A percentile compares a stretch with the other conserved stretches of the same genome.
These are phyloP conservation scores for Cherax quadricarinatus DNA, from an alignment of 1,140 invertebrate species.

Conservation along the genomic window DNA sequence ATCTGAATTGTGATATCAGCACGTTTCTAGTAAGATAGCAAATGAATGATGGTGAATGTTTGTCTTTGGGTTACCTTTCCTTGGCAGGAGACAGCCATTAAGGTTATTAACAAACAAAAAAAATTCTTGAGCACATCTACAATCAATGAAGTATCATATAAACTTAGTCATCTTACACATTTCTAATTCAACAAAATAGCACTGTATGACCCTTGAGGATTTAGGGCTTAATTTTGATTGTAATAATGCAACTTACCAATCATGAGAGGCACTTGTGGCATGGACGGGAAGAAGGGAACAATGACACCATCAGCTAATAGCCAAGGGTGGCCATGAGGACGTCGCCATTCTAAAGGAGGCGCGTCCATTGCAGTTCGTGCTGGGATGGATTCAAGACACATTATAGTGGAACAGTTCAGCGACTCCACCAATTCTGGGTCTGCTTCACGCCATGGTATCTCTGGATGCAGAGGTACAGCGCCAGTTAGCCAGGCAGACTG, in stretches of 20 bases:
- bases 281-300: constrained; percentile 63
- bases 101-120: too few relatives aligned
- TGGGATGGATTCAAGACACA: constrained; percentile 41
- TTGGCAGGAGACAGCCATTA: too few relatives aligned
- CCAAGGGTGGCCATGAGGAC: constrained; percentile 53
- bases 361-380: constrained; percentile 52
- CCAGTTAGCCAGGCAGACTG: constrained; percentile 74
- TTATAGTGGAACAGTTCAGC: constrained; percentile 56
- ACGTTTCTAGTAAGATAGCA: too few relatives aligned
- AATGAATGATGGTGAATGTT: too few relatives aligned
- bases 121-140: too few relatives aligned
- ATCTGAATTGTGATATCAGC: too few relatives aligned
- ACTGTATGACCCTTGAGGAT: too few relatives aligned
- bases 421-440: constrained; percentile 35
- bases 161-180: too few relatives aligned
- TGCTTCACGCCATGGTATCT: constrained; percentile 57
- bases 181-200: too few relatives aligned
- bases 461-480: constrained; percentile 67
- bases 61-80: too few relatives aligned
- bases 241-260: constrained; percentile 51
- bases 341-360: constrained; percentile 30
- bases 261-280: constrained; percentile 65
- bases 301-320: constrained; percentile 71
- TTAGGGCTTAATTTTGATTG: too few relatives aligned
- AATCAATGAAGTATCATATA: too few relatives aligned